Conservation (phyloP, 2,888 invertebrate species). For the Hyppa rectilinea region DNA sequence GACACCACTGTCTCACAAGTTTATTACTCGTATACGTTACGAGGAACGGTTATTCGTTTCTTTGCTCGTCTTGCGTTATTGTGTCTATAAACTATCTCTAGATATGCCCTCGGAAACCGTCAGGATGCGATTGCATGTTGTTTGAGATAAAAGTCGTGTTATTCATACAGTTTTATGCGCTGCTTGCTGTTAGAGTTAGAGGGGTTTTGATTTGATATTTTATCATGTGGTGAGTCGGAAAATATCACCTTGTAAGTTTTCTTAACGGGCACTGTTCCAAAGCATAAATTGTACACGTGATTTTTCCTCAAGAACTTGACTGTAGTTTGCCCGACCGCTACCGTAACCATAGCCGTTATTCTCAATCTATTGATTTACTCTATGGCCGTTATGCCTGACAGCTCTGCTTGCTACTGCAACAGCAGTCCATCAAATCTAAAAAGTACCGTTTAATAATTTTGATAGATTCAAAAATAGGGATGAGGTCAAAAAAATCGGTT, state of each 20-base stretch:
- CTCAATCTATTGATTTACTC: too few species aligned
- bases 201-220: conserved; percentile 11
- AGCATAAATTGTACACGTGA: neutral
- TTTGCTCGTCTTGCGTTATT: conserved; percentile 60
- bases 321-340: neutral
- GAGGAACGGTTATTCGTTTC: conserved; percentile 56
- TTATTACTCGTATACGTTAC: conserved; percentile 71
- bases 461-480: too few species aligned
- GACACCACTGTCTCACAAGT: conserved; percentile 67
- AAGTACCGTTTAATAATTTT: too few species aligned
- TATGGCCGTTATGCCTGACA: conserved; percentile 10
- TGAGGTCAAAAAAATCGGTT: too few species aligned
- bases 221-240: conserved; percentile 6
- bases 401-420: neutral
- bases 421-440: too few species aligned
- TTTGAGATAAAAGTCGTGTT: conserved; percentile 50
- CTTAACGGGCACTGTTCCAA: conserved; percentile 7
- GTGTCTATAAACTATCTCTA: conserved; percentile 63
- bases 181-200: conserved; percentile 14
- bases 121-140: conserved; percentile 63
- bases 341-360: conserved; percentile 24
- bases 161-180: conserved; percentile 25
- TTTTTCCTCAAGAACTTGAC: neutral
- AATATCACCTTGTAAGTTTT: neutral
- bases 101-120: conserved; percentile 52